These are phyloP conservation scores for Melolontha melolontha DNA, from an alignment of 2,888 invertebrate genomes.

Conservation along the genomic window DNA sequence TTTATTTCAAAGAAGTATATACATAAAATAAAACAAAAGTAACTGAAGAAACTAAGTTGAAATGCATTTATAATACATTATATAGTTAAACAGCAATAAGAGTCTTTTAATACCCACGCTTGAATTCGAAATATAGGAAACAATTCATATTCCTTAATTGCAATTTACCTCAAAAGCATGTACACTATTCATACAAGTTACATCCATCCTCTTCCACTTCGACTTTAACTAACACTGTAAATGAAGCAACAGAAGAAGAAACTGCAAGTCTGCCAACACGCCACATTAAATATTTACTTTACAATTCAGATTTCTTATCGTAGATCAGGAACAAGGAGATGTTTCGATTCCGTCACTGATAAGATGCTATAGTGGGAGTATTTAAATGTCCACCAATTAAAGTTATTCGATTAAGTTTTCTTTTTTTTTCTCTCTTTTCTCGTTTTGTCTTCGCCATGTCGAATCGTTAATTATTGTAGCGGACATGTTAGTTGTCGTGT, in stretches of 20 bases:
- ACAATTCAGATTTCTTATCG: conserved; percentile 47
- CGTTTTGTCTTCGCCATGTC: conserved; percentile 6
- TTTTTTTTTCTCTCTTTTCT: not conserved
- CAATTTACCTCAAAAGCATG: not conserved
- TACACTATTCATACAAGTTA: not conserved
- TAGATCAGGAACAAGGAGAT: conserved; percentile 43
- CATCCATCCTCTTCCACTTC: not conserved
- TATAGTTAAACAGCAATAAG: too few relatives aligned
- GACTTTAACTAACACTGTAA: not conserved
- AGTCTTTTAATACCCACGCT: too few relatives aligned
- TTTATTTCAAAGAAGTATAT: too few relatives aligned
- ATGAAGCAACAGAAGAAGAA: conserved; percentile 11
- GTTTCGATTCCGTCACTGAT: conserved; percentile 44
- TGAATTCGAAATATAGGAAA: not conserved
- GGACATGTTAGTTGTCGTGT: conserved; percentile 29
- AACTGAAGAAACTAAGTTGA: too few relatives aligned
- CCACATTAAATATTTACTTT: conserved; percentile 42
- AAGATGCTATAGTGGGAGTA: conserved; percentile 46
- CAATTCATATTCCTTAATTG: not conserved
- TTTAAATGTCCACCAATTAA: conserved; percentile 47
- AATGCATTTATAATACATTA: too few relatives aligned
- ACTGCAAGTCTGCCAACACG: conserved; percentile 10
- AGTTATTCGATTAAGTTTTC: conserved; percentile 41
- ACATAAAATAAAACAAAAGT: too few relatives aligned
- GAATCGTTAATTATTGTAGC: conserved; percentile 40